These are phyloP conservation scores for Synanthedon andrenaeformis DNA, from an alignment of 2,888 invertebrate species.

Conservation along the genomic window DNA sequence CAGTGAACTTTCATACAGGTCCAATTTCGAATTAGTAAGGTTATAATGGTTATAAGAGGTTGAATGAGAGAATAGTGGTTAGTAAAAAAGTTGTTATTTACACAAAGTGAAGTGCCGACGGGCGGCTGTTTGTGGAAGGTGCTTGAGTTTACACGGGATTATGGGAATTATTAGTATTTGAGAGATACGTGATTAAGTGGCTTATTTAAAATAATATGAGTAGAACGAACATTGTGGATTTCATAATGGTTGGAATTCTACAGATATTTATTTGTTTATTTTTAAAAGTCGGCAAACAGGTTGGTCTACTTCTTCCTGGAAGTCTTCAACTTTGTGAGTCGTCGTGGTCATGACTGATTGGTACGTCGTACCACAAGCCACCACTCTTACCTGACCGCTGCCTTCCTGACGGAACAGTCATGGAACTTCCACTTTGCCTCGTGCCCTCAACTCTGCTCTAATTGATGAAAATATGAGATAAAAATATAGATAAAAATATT, in stretches of 20 bases:
- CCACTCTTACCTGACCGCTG: no score
- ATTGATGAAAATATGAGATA: no score
- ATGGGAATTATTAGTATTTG: constrained; percentile 5
- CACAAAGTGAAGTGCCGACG: constrained; percentile 10
- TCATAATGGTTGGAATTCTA: background rate
- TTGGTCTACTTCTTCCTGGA: no score
- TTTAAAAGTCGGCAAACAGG: no score
- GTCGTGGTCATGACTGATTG: no score
- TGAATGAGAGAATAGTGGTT: background rate
- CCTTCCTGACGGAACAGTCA: no score
- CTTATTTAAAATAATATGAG: background rate
- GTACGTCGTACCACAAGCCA: no score
- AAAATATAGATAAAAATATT: no score
- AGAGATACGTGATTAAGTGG: background rate
- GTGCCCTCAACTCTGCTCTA: no score
- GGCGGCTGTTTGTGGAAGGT: constrained; percentile 4
- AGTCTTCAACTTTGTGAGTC: no score
- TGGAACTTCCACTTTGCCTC: no score
- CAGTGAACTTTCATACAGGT: background rate
- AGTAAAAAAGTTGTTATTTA: constrained; percentile 13
- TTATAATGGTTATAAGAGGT: background rate
- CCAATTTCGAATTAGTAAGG: background rate
- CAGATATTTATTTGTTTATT: background rate
- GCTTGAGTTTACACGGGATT: constrained; percentile 11
- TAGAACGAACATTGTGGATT: background rate